Evolutionary conservation across 92 coral and sea anemone species (phyloP).

Genomic region (Virgularia gustaviana): DNA sequence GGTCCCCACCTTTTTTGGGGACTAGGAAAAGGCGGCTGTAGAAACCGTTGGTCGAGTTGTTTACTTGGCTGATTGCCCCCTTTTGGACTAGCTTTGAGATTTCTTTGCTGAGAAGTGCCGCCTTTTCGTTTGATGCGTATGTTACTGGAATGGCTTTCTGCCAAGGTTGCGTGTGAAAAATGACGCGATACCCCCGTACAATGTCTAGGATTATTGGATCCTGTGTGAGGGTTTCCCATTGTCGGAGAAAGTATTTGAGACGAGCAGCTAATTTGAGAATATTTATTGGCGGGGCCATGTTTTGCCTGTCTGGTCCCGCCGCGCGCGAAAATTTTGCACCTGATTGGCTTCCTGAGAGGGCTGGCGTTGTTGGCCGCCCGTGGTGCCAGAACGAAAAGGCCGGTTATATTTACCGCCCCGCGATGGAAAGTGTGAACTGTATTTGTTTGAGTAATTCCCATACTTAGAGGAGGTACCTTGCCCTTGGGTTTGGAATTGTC

Average conservation of each 20-base stretch:
- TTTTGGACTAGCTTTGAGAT: too few species aligned
- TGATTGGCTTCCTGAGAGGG: not conserved
- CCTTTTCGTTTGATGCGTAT: too few species aligned
- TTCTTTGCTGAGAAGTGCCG: too few species aligned
- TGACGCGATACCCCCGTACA: not conserved
- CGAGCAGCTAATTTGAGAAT: not conserved
- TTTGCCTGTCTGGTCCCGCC: not conserved
- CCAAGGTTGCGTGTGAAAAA: constrained; percentile 31
- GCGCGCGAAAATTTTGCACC: not conserved
- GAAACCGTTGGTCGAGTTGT: constrained; percentile 10
- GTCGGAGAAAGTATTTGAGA: not conserved
- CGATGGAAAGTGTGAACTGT: not conserved
- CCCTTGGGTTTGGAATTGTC: too few species aligned
- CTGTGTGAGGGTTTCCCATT: not conserved
- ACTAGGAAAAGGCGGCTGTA: constrained; percentile 36
- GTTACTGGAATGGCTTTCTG: too few species aligned
- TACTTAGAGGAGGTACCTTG: not conserved
- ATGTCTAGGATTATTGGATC: not conserved
- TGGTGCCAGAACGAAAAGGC: not conserved
- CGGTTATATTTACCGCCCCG: not conserved
- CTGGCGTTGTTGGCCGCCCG: not conserved
- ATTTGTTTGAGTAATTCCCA: not conserved
- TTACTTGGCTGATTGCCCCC: too few species aligned
- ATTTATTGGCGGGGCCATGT: not conserved
- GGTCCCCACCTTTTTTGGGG: constrained; percentile 35